Evolutionary conservation across 2,888 invertebrate genomes (phyloP), one percentile per base, ranked within the genome.

Genomic region (Smittia sp.): DNA sequence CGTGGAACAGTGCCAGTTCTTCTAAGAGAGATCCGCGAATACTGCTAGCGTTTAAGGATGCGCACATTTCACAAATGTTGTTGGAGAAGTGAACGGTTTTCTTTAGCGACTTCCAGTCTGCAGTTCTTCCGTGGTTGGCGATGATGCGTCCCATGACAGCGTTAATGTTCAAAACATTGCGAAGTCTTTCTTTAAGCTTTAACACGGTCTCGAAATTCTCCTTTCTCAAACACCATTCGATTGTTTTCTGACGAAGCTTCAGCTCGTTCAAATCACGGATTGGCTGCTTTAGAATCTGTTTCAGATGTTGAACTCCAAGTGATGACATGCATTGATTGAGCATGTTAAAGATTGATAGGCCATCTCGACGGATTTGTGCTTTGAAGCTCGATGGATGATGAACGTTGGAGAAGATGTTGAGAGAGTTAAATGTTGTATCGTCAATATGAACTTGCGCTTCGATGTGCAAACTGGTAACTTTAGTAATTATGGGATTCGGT

Each of bases 381-480:
- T 89, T 90, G 77, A 86, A 88, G 24, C 84, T 84, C 25, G 89
- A 88, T n/a, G 90, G 89, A 78, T 90, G 89, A 54, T 76, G 54
- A 74, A 84, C 85, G 27, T 83, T 82, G 63, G 86, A 84, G 78
- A 91, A 89, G 74, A 92, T 87, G 78, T 90, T 87, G 41, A 92
- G 79, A 1, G 88, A 87, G 76, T 84, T 84, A 77, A 86, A 87
- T 0, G 87, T 86, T 27, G 85, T 84, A 25, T 85, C 83, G 79
- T 88, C 88, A 25, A 90, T 81, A 76, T 85, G 83, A 15, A 90
- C 85, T 66, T 86, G 80, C 76, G 87, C 83, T 74, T 85, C 81
- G 75, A 88, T 88, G 77, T 41, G 80, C 77, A 69, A 62, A 73
- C 77, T 74, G 15, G 74, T 75, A 0, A 77, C 22, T 65, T 77